A percentile compares a stretch with the other conserved stretches of the same genome.
These are phyloP conservation scores for Pomatorhinus ruficollis DNA, from an alignment of 2,113 vertebrate genomes.

Conservation along the genomic window DNA sequence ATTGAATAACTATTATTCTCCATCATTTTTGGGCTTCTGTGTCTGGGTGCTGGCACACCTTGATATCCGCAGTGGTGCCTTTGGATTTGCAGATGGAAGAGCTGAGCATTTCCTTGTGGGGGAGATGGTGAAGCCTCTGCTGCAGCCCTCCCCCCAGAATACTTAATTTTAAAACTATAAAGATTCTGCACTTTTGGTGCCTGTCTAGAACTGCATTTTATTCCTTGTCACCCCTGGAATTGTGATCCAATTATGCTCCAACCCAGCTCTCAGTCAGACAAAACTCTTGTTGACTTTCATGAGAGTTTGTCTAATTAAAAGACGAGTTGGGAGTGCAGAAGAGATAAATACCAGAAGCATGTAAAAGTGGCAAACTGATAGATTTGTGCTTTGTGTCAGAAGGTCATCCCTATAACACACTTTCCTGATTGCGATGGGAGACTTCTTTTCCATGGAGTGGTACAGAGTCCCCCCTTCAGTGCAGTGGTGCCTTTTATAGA, in stretches of 20 bases:
- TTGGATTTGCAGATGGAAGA: not conserved
- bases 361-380: constrained; percentile 49
- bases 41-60: not conserved
- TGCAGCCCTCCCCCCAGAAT: not conserved
- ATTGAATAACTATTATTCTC: not conserved
- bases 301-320: constrained; percentile 66
- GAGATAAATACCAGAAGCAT: constrained; percentile 56
- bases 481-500: constrained; percentile 46
- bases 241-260: constrained; percentile 35
- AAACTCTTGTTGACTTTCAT: constrained; percentile 64
- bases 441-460: constrained; percentile 47
- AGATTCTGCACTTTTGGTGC: not conserved
- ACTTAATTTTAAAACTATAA: not conserved
- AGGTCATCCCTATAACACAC: constrained; percentile 55
- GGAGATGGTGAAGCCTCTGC: not conserved
- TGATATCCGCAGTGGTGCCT: not conserved
- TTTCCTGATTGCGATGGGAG: constrained; percentile 65
- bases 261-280: constrained; percentile 19
- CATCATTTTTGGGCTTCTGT: not conserved
- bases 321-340: constrained; percentile 36
- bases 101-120: not conserved
- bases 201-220: not conserved
- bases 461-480: constrained; percentile 9
- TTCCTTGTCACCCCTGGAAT: constrained; percentile 27
- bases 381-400: constrained; percentile 65